A percentile compares a stretch with the other conserved stretches of the same genome.
phyloP scores from a whole-genome alignment of 35 echinoderm and acorn worm species.

The Ophioderma brevispina region DNA sequence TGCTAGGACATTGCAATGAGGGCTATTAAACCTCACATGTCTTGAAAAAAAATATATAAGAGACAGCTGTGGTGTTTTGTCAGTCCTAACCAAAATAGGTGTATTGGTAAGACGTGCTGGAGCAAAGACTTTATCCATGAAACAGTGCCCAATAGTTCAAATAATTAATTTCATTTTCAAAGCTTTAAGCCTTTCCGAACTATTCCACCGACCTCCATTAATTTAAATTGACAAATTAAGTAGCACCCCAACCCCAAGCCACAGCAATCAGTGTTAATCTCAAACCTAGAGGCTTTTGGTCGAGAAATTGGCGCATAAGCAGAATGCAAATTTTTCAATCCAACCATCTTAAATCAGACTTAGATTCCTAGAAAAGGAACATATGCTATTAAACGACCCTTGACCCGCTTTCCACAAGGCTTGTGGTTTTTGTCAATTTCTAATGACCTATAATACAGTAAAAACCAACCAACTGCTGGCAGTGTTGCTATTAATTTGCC shows the following conservation, averaged over 20 bases:
- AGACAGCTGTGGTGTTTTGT: slow-evolving; percentile 7
- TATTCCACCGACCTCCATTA: not conserved
- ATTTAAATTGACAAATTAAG: not conserved
- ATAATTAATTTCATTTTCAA: slow-evolving; percentile 35
- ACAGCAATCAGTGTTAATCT: not conserved
- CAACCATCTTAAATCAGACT: slow-evolving; percentile 12
- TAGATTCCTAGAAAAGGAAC: not conserved
- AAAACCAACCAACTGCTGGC: not conserved
- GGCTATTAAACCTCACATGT: slow-evolving; percentile 11
- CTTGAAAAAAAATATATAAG: not conserved
- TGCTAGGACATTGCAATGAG: slow-evolving; percentile 23
- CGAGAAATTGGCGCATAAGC: not conserved
- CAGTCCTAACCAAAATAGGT: not conserved
- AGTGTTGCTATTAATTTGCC: slow-evolving; percentile 35
- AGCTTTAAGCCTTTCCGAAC: not conserved
- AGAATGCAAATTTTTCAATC: not conserved
- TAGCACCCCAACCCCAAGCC: not conserved
- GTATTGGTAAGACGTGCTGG: not conserved
- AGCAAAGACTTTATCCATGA: slow-evolving; percentile 13
- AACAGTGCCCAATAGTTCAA: slow-evolving; percentile 20
- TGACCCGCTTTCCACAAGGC: not conserved
- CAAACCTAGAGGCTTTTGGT: not conserved
- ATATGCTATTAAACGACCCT: slow-evolving; percentile 3
- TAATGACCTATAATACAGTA: slow-evolving; percentile 19
- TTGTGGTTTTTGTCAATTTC: slow-evolving; percentile 22